Conservation (phyloP, 1,140 invertebrate genomes). For the Cepaea nemoralis region DNA sequence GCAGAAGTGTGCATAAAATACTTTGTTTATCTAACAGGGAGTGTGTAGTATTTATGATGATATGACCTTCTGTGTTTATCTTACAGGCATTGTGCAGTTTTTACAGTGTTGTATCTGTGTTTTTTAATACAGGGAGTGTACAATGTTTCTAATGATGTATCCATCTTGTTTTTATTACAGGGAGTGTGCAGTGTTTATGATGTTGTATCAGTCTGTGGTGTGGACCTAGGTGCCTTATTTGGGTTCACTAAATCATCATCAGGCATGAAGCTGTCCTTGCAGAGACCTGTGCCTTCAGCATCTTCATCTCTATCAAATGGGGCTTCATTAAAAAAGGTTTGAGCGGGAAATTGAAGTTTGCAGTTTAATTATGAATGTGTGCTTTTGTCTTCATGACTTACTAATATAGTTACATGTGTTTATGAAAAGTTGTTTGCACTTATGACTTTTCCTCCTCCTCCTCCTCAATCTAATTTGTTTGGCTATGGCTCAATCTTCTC, state of each 20-base stretch:
- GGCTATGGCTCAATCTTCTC: too few relatives aligned
- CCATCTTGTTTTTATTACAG: conserved; percentile 78
- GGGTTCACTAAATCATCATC: conserved; percentile 39
- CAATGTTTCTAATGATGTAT: too few relatives aligned
- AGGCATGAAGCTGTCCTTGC: background rate
- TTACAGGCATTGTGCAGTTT: too few relatives aligned
- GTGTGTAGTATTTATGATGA: too few relatives aligned
- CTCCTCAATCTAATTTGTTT: too few relatives aligned
- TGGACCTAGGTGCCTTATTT: conserved; percentile 64
- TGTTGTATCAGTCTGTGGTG: conserved; percentile 74
- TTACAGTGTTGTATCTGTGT: too few relatives aligned
- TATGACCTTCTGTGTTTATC: too few relatives aligned
- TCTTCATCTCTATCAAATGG: background rate
- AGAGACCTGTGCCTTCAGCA: background rate
- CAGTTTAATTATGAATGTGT: background rate
- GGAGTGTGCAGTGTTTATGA: conserved; percentile 82
- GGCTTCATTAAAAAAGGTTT: background rate
- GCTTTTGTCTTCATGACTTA: background rate
- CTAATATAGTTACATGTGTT: background rate
- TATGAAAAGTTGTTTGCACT: too few relatives aligned
- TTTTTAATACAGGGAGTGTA: too few relatives aligned
- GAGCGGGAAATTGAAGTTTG: background rate
- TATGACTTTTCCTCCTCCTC: too few relatives aligned
- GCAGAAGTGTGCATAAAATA: too few relatives aligned
- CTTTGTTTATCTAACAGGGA: too few relatives aligned